phyloP scores from a whole-genome alignment of 2,113 vertebrate genomes.

The Epinephelus moara region DNA sequence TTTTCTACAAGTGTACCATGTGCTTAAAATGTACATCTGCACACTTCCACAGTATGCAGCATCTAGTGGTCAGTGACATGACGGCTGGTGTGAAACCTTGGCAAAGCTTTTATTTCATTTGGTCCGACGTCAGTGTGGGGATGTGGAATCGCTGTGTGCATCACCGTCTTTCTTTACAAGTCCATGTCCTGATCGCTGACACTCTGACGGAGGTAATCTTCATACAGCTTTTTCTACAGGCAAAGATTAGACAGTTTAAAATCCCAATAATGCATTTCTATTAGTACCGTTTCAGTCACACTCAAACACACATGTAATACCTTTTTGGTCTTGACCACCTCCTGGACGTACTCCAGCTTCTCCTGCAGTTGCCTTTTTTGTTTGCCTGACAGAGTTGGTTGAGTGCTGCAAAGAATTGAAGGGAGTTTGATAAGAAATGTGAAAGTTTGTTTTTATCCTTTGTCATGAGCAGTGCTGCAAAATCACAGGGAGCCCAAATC shows the following conservation, averaged over 20 bases:
- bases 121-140: conserved; percentile 8
- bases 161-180: conserved; percentile 46
- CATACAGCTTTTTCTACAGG: conserved; percentile 86
- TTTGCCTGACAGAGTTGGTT: conserved; percentile 83
- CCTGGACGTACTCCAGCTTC: conserved; percentile 84
- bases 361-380: conserved; percentile 87
- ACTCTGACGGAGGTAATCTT: conserved; percentile 89
- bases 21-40: background rate
- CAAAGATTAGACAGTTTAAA: conserved; percentile 1
- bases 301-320: conserved; percentile 59
- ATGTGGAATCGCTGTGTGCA: background rate
- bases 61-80: background rate
- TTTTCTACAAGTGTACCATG: background rate
- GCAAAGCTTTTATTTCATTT: background rate
- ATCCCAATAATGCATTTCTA: background rate
- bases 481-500: too few relatives aligned
- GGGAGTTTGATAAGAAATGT: background rate
- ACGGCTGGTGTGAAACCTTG: conserved; percentile 12
- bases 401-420: conserved; percentile 75
- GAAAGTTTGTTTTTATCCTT: background rate
- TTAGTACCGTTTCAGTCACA: background rate
- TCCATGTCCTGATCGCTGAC: conserved; percentile 88
- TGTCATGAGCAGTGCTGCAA: background rate
- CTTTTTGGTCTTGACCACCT: conserved; percentile 87
- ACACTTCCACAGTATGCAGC: background rate